These are phyloP conservation scores for Acanthopagrus latus DNA, from an alignment of 2,797 vertebrate species.

Conservation along the genomic window DNA sequence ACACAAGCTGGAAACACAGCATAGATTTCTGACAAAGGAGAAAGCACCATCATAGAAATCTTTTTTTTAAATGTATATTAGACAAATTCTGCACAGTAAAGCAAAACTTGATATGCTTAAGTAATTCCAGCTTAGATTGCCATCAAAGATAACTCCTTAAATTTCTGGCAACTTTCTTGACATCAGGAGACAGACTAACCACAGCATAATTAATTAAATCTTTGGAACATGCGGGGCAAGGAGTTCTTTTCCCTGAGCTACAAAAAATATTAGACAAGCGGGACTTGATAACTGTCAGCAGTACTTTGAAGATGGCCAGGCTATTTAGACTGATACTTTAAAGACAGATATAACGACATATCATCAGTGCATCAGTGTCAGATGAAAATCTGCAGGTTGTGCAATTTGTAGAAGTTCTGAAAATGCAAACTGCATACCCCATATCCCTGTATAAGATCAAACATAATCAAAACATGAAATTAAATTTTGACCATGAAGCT, in stretches of 20 bases:
- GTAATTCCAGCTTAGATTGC: conserved; percentile 22
- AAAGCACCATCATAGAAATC: neutral
- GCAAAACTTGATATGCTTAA: conserved; percentile 21
- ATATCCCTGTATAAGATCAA: neutral
- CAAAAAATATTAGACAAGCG: conserved; percentile 30
- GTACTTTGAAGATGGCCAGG: conserved; percentile 10
- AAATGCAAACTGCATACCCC: neutral
- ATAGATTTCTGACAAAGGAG: neutral
- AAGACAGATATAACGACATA: conserved; percentile 4
- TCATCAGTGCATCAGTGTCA: neutral
- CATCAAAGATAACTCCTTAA: conserved; percentile 29
- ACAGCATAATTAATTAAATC: conserved; percentile 44
- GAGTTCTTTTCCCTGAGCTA: conserved; percentile 26
- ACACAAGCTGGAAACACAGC: neutral
- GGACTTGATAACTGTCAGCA: conserved; percentile 36
- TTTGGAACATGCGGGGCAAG: conserved; percentile 38
- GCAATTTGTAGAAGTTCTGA: neutral
- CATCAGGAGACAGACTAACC: conserved; percentile 36
- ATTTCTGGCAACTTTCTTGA: conserved; percentile 38
- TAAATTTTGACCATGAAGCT: neutral
- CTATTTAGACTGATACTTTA: neutral
- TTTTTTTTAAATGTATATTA: conserved; percentile 17
- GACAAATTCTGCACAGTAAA: conserved; percentile 14
- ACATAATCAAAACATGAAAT: conserved; percentile 7
- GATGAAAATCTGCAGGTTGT: neutral